A percentile compares a stretch with the other conserved stretches of the same genome.
Conservation (phyloP, 1,140 invertebrate genomes). For the Drosophila pallidifrons region DNA sequence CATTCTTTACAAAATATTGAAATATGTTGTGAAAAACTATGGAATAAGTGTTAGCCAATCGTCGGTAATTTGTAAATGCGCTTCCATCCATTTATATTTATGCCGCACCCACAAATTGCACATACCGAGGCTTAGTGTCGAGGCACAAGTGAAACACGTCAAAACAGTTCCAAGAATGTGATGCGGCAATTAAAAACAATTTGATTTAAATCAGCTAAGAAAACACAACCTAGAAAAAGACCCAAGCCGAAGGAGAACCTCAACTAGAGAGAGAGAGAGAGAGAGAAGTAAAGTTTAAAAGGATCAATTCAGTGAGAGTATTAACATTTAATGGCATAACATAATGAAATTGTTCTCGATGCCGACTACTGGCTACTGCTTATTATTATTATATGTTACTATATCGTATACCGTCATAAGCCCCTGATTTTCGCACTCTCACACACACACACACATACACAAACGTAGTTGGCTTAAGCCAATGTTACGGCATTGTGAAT, state of each 20-base stretch:
- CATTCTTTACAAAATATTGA: too few species aligned
- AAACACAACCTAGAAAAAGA: slow-evolving; percentile 51
- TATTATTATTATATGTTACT: too few species aligned
- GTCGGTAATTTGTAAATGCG: background rate
- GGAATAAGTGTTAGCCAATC: too few species aligned
- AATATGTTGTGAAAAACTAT: too few species aligned
- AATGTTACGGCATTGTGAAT: slow-evolving; percentile 82
- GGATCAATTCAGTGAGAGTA: slow-evolving; percentile 43
- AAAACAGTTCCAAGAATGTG: slow-evolving; percentile 70
- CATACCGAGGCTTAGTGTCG: background rate
- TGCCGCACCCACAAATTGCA: background rate
- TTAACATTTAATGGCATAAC: slow-evolving; percentile 80
- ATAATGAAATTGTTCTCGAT: slow-evolving; percentile 73
- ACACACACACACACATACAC: slow-evolving; percentile 7
- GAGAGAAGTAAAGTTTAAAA: slow-evolving; percentile 33
- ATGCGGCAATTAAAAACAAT: slow-evolving; percentile 77
- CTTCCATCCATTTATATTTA: background rate
- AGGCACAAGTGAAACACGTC: slow-evolving; percentile 45
- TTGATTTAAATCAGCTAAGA: slow-evolving; percentile 80
- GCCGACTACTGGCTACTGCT: slow-evolving; percentile 40
- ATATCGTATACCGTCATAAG: slow-evolving; percentile 47
- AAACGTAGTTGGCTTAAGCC: slow-evolving; percentile 61
- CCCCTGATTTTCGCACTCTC: slow-evolving; percentile 68
- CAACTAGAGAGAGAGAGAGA: background rate
- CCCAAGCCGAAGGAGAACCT: slow-evolving; percentile 1